phyloP scores from a whole-genome alignment of 2,113 vertebrate genomes.

The Calidris pugnax region DNA sequence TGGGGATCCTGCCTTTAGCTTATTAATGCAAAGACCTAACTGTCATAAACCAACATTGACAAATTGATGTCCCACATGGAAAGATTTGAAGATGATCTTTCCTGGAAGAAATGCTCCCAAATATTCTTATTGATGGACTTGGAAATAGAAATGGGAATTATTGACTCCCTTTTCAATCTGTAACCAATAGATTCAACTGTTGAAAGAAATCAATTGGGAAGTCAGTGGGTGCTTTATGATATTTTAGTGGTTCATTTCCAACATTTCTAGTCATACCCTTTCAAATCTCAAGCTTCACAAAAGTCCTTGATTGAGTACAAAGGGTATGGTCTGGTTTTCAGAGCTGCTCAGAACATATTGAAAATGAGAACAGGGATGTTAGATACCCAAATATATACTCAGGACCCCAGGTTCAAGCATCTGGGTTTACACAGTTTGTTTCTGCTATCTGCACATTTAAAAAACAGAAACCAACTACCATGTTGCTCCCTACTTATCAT shows the following conservation, averaged over 20 bases:
- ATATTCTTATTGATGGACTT: background rate
- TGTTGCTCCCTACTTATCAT: background rate
- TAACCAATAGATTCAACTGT: background rate
- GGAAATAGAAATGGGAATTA: slow-evolving; percentile 10
- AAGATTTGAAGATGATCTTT: background rate
- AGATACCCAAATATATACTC: background rate
- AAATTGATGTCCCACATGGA: background rate
- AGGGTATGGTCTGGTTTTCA: background rate
- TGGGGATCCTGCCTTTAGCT: background rate
- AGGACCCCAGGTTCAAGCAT: background rate
- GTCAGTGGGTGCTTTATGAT: background rate
- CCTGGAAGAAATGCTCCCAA: background rate
- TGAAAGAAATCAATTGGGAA: background rate
- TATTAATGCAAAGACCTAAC: background rate
- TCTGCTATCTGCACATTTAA: background rate
- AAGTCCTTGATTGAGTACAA: fast-evolving
- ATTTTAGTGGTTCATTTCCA: background rate
- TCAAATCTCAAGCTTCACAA: background rate
- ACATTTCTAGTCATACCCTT: background rate
- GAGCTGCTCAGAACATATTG: background rate
- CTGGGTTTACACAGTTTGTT: background rate
- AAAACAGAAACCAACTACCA: background rate
- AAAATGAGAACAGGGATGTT: background rate
- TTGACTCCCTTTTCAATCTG: slow-evolving; percentile 1
- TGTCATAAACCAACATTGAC: background rate